Base-by-base conservation (phyloP, 2,113 vertebrate species). In the Amazona guildingii region DNA sequence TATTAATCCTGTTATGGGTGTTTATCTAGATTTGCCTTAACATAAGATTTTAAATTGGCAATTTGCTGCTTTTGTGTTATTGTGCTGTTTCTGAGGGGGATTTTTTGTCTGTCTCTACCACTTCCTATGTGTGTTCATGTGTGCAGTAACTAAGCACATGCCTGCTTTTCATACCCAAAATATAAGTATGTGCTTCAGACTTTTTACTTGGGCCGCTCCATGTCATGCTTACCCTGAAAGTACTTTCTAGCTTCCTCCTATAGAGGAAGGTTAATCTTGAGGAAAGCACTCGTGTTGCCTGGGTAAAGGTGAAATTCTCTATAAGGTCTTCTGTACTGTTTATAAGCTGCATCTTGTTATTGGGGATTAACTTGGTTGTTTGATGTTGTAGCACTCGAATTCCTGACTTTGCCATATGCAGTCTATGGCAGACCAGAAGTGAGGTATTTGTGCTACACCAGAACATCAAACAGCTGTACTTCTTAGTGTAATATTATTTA, bases 1-100 rank as follows among this genome's bases (percentile, higher is more conserved):
- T 83, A 79, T 87, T 86, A 94, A 90, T 94, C 77, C 46, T 88
- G 37, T 90, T 85, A 61, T 94, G 92, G 88, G 92, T 83, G 83
- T 97, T 93, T 86, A 90, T 94, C 91, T 96, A 82, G 87, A 93
- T 90, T 91, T 85, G 94, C 95, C 95, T 97, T 97, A 95, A 86
- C 68, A 10, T 88, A 69, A 85, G 86, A 94, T 90, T 93, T 95
- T 15, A 77, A 89, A 84, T 62, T 59, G 88, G 89, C 86, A 6
- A 68, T 91, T 96, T 94, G 90, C 92, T 95, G 94, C 93, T 96
- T 97, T 91, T 92, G 41, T 96, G 69, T 93, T 93, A 35, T 90
- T 92, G 88, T 96, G 89, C 86, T 94, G 9, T 96, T 92, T 52
- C 66, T 93, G 83, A 95, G 88, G 90, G 75, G 83, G 80, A 94